These are phyloP conservation scores for Brenthis hecate DNA, from an alignment of 2,888 invertebrate species.

Conservation along the genomic window DNA sequence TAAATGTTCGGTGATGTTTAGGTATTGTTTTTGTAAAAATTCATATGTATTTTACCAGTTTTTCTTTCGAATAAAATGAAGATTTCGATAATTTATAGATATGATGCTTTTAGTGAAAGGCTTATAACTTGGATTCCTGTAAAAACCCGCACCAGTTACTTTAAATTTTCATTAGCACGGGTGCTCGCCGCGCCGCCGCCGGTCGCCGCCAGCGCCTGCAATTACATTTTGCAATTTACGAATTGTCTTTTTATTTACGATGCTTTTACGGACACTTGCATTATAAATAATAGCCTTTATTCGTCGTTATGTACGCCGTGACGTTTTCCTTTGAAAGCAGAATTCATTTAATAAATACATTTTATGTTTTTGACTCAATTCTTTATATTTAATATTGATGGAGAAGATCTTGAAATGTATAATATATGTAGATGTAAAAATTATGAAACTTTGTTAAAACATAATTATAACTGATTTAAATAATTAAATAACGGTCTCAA, in stretches of 20 bases:
- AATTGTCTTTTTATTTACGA: conserved; percentile 69
- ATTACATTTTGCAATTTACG: conserved; percentile 73
- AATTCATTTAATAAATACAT: background rate
- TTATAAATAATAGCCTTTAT: conserved; percentile 33
- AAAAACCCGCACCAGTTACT: conserved; percentile 62
- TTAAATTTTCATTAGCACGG: conserved; percentile 76
- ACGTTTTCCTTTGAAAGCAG: background rate
- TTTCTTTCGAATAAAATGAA: background rate
- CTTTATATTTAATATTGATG: too few relatives aligned
- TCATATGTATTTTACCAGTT: too few relatives aligned
- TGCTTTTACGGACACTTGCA: conserved; percentile 47
- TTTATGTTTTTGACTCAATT: too few relatives aligned
- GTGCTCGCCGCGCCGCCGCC: conserved; percentile 44
- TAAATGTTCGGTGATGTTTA: too few relatives aligned
- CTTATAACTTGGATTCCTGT: conserved; percentile 40
- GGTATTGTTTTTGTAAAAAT: too few relatives aligned
- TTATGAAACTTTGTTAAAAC: too few relatives aligned
- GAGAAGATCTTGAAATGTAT: too few relatives aligned
- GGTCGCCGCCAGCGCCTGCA: conserved; percentile 53
- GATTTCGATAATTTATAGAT: background rate
- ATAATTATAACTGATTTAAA: too few relatives aligned
- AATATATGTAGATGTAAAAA: too few relatives aligned
- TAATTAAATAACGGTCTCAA: too few relatives aligned
- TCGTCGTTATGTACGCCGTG: conserved; percentile 2
- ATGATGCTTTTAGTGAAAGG: background rate